Percentiles rank a stretch among this genome's conserved stretches.
These are phyloP conservation scores for Zaprionus kolodkinae DNA, from an alignment of 1,140 invertebrate genomes.

Conservation along the genomic window DNA sequence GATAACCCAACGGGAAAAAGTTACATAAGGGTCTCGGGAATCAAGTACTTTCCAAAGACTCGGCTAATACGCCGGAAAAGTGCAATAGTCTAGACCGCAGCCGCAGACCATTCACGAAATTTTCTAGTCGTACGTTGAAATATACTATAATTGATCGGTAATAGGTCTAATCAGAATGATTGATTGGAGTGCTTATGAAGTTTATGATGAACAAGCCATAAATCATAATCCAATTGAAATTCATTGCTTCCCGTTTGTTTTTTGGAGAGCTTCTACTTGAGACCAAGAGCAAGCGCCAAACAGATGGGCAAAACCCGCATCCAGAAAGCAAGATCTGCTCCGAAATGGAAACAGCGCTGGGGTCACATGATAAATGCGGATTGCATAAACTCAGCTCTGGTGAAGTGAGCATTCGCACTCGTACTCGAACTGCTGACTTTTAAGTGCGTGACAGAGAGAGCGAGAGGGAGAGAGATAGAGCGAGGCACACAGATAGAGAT, in stretches of 20 bases:
- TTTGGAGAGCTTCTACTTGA: constrained; percentile 32
- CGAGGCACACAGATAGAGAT: constrained; percentile 31
- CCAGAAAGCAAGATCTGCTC: constrained; percentile 21
- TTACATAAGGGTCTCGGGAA: constrained; percentile 54
- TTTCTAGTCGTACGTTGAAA: constrained; percentile 42
- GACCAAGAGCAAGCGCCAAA: background rate
- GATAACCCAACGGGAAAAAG: constrained; percentile 10
- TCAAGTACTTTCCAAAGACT: constrained; percentile 32
- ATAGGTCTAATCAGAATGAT: constrained; percentile 65
- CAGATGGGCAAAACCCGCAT: background rate
- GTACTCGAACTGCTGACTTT: constrained; percentile 47
- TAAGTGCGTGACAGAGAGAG: constrained; percentile 62
- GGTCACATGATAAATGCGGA: constrained; percentile 70
- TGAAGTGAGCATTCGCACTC: constrained; percentile 42
- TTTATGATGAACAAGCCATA: constrained; percentile 58
- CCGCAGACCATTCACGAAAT: constrained; percentile 39
- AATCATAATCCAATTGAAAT: constrained; percentile 71
- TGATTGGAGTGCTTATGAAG: constrained; percentile 51
- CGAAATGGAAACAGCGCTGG: constrained; percentile 17
- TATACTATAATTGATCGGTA: constrained; percentile 28
- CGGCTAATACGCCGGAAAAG: constrained; percentile 22
- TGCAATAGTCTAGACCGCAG: constrained; percentile 22
- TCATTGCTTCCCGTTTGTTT: constrained; percentile 42
- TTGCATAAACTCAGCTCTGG: constrained; percentile 75
- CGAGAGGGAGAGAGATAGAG: constrained; percentile 26